Conservation (phyloP, 2,113 vertebrate genomes). For the Dasypus novemcinctus region DNA sequence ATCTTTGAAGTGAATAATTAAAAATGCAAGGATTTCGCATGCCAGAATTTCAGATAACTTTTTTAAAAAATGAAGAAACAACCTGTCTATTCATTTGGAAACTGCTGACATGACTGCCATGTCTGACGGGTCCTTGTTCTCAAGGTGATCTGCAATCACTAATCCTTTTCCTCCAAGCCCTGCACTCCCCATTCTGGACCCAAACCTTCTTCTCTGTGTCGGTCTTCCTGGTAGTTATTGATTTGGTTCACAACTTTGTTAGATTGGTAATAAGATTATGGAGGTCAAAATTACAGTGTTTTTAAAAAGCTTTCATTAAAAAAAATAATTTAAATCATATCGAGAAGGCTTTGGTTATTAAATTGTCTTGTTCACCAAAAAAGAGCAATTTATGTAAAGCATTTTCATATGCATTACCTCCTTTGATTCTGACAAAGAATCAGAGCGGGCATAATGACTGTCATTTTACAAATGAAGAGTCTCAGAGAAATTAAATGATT, state of each 20-base stretch:
- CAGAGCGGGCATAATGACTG: neutral
- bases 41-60: neutral
- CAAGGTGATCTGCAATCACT: neutral
- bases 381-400: neutral
- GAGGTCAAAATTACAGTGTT: neutral
- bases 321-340: neutral
- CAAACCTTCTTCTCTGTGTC: neutral
- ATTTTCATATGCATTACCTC: neutral
- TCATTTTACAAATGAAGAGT: neutral
- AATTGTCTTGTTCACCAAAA: neutral
- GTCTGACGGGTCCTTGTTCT: accelerated
- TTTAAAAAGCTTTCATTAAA: neutral
- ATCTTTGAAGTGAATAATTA: neutral
- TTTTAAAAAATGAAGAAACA: neutral
- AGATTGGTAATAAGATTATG: neutral
- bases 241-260: neutral
- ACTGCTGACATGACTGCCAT: accelerated
- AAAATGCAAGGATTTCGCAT: neutral
- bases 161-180: neutral
- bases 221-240: neutral
- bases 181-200: accelerated
- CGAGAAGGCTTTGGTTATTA: neutral
- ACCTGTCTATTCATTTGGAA: neutral
- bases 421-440: neutral
- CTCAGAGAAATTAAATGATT: neutral